These are phyloP conservation scores for Morinoia aosen DNA, from an alignment of 2,888 invertebrate species.

Conservation along the genomic window DNA sequence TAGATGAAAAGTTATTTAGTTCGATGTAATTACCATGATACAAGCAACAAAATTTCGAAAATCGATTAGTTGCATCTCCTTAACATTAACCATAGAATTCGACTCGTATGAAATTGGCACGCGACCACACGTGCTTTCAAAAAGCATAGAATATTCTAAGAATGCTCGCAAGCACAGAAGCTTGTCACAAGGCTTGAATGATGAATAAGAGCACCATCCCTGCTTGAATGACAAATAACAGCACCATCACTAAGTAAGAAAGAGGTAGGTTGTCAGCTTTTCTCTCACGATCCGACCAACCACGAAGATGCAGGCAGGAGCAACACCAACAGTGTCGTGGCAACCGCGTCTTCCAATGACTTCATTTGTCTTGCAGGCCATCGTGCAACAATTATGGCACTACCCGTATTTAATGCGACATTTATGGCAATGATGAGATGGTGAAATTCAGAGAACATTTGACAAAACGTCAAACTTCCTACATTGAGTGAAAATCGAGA, in stretches of 20 bases:
- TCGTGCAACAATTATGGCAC: background rate
- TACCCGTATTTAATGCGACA: background rate
- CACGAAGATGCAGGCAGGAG: background rate
- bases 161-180: background rate
- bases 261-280: background rate
- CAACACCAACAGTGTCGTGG: background rate
- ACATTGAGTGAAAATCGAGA: background rate
- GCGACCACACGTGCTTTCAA: background rate
- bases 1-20: too few species aligned
- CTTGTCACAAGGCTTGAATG: background rate
- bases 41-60: too few species aligned
- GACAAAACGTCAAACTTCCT: background rate
- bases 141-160: background rate
- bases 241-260: background rate
- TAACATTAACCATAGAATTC: too few species aligned
- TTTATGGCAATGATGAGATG: background rate
- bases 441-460: background rate
- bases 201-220: background rate
- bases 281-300: background rate
- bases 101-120: too few species aligned
- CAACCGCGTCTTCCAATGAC: background rate
- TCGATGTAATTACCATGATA: too few species aligned
- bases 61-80: too few species aligned
- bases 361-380: background rate
- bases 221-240: background rate